These are phyloP conservation scores for Heloderma charlesbogerti DNA, from an alignment of 2,113 vertebrate species.

Conservation along the genomic window DNA sequence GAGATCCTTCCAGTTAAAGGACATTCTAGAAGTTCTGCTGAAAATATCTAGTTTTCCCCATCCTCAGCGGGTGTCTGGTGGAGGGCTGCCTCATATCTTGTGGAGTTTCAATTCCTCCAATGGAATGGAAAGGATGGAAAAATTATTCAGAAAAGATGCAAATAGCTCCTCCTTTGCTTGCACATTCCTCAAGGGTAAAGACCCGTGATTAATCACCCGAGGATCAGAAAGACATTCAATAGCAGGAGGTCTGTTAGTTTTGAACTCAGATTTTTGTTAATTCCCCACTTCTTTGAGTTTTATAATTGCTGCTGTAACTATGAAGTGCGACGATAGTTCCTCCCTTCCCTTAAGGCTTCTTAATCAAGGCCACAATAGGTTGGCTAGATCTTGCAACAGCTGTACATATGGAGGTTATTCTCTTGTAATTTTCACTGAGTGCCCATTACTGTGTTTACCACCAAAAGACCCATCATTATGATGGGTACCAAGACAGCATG, in stretches of 20 bases:
- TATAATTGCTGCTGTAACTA: not conserved
- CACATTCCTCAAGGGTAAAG: not conserved
- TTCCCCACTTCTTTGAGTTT: not conserved
- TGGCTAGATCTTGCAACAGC: not conserved
- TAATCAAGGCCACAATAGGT: not conserved
- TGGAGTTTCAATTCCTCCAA: not conserved
- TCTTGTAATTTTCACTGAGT: not conserved
- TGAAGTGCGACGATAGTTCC: too few relatives aligned
- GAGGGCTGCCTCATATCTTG: not conserved
- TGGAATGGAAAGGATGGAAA: not conserved
- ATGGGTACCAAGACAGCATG: not conserved
- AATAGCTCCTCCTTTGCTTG: not conserved
- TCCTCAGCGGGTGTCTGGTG: too few relatives aligned
- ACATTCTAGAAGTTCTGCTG: not conserved
- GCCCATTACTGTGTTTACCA: not conserved
- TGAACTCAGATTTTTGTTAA: not conserved
- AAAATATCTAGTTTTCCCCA: not conserved
- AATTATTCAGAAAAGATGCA: conserved; percentile 9
- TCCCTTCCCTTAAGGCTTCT: too few relatives aligned
- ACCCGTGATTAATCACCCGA: not conserved
- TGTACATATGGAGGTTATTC: not conserved
- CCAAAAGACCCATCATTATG: not conserved
- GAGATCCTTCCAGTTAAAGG: not conserved
- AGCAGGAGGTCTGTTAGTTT: not conserved
- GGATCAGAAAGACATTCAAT: not conserved